Base-by-base conservation (phyloP, 1,140 invertebrate species). In the Coptotermes formosanus region DNA sequence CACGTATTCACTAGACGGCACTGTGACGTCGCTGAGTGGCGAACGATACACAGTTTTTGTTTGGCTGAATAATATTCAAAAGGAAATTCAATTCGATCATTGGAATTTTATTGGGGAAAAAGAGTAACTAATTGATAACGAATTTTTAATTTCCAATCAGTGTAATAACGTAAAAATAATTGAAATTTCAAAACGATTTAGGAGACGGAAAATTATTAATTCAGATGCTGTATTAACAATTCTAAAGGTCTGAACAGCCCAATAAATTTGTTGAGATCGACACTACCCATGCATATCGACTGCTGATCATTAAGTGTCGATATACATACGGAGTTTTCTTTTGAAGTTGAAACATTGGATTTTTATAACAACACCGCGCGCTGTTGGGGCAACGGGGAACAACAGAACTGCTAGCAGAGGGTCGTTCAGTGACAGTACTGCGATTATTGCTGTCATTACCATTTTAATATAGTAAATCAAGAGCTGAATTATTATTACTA, bases 71-170 rank as follows among this genome's bases (percentile, higher is more conserved):
- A 75, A 75, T 30, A 75, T 30, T 25, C 7, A 75, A 75, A 75
- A 75, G 9, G 64, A 75, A 75, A 75, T 75, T 75, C 64, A 75
- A 75, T 75, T 75, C 25, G 64, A 75, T 69, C 64, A 69, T 75
- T 30, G 64, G 64, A 75, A 75, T 75, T 75, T 75, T 75, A 75
- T 75, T 75, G 64, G 12, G 25, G 59, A 23, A 75, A 55, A 55
- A 30, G n/a, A 30, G 19, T 75, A 75, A 75, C 64, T 75, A 75
- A 75, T n/a, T 75, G 64, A 75, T 75, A 75, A 75, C 64, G 64
- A 75, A 75, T 75, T 75, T 75, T 75, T 75, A 75, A 75, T 75
- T 75, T 75, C 64, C 64, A 75, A 75, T 75, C 64, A 75, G 64
- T 30, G 64, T 75, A 75, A 75, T 75, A 75, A 75, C n/a, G n/a